These are phyloP conservation scores for Lichenostomus cassidix DNA, from an alignment of 2,113 vertebrate species.

Conservation along the genomic window DNA sequence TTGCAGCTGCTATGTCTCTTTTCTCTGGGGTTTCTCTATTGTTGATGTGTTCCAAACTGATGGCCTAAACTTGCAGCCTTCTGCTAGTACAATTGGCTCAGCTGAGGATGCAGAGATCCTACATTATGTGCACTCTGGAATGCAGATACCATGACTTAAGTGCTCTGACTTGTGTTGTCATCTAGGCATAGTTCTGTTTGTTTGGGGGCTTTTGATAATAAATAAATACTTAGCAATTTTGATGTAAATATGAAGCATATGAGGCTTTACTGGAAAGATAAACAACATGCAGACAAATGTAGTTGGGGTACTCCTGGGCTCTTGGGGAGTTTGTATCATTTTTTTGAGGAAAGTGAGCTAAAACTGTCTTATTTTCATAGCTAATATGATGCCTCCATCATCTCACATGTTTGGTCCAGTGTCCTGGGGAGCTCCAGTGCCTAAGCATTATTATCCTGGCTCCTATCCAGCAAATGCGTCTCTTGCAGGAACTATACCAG, in stretches of 20 bases:
- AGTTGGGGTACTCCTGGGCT: neutral
- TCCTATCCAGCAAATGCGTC: slow-evolving; percentile 78
- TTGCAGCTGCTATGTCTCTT: neutral
- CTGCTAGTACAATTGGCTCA: neutral
- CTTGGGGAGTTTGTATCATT: neutral
- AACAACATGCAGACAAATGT: neutral
- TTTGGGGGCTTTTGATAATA: neutral
- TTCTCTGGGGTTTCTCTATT: neutral
- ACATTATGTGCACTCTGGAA: neutral
- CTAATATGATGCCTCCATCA: slow-evolving; percentile 81
- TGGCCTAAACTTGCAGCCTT: neutral
- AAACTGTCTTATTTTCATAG: slow-evolving; percentile 58
- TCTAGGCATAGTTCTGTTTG: neutral
- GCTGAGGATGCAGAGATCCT: neutral
- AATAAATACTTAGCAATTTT: neutral
- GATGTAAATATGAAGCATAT: neutral
- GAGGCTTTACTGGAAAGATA: neutral
- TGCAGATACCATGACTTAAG: neutral
- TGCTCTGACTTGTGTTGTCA: neutral
- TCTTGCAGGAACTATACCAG: slow-evolving; percentile 70
- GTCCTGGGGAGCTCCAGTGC: slow-evolving; percentile 82
- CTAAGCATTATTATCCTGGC: slow-evolving; percentile 82
- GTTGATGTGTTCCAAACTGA: neutral
- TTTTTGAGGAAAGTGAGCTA: neutral
- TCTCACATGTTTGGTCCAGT: slow-evolving; percentile 78